A percentile compares a stretch with the other conserved stretches of the same genome.
phyloP scores from a whole-genome alignment of 1,140 invertebrate genomes.

The Mya arenaria region DNA sequence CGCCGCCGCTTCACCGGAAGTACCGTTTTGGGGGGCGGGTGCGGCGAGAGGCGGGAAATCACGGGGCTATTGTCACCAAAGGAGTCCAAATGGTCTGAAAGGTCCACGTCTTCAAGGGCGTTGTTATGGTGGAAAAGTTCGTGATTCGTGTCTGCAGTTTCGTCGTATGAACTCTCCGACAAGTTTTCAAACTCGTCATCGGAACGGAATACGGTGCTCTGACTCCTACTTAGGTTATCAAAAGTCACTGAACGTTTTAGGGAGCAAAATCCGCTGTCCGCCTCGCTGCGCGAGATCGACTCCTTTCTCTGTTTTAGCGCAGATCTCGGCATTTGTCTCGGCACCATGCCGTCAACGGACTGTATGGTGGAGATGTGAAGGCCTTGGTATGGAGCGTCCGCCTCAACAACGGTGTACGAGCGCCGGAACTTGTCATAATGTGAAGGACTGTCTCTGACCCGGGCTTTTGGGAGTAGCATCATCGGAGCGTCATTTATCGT shows the following conservation, averaged over 20 bases:
- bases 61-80: constrained; percentile 19
- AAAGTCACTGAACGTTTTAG: constrained; percentile 49
- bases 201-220: constrained; percentile 18
- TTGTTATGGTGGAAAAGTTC: constrained; percentile 1
- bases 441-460: constrained; percentile 25
- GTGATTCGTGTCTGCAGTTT: background rate
- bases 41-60: background rate
- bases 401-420: constrained; percentile 40
- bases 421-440: constrained; percentile 31
- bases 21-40: background rate
- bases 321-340: constrained; percentile 11
- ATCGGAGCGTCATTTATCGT: constrained; percentile 49
- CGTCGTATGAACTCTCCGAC: constrained; percentile 14
- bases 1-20: background rate
- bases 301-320: constrained; percentile 17
- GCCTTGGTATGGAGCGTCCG: constrained; percentile 19
- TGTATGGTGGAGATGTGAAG: constrained; percentile 47
- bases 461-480: constrained; percentile 48
- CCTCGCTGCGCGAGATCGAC: constrained; percentile 37
- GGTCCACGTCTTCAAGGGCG: background rate
- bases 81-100: constrained; percentile 44
- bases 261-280: constrained; percentile 47
- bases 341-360: background rate
- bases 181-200: constrained; percentile 35
- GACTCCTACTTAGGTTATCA: constrained; percentile 47